Conservation (phyloP, 1,140 invertebrate species). For the Campoletis sonorensis region DNA sequence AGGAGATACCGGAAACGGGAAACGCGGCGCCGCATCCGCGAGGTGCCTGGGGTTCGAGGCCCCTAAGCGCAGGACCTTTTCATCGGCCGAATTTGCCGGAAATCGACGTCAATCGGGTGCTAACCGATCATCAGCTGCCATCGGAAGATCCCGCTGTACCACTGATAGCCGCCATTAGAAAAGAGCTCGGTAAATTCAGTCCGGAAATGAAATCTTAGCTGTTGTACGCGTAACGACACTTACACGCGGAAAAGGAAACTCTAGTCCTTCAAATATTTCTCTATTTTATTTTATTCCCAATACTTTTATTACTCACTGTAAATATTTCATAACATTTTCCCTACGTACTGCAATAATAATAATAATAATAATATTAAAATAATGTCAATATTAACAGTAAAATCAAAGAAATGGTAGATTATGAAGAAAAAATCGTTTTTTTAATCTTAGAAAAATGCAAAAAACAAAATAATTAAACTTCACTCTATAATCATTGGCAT, state of each 20-base stretch:
- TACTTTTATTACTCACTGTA: conserved; percentile 16
- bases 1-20: conserved; percentile 63
- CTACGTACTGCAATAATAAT: too few relatives aligned
- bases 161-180: conserved; percentile 80
- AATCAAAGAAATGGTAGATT: not conserved
- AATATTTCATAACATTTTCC: conserved; percentile 20
- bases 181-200: conserved; percentile 78
- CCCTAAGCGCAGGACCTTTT: conserved; percentile 80
- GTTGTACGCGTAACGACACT: not conserved
- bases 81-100: conserved; percentile 76
- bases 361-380: not conserved
- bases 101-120: conserved; percentile 74
- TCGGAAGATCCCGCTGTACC: conserved; percentile 80
- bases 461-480: too few relatives aligned
- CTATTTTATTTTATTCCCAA: not conserved
- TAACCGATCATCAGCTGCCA: conserved; percentile 74
- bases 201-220: conserved; percentile 44
- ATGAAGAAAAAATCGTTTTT: not conserved
- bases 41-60: conserved; percentile 77
- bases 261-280: conserved; percentile 22
- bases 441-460: too few relatives aligned
- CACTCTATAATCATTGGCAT: too few relatives aligned
- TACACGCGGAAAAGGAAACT: not conserved
- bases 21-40: conserved; percentile 63
- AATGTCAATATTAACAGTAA: not conserved